Percentiles rank a stretch among this genome's conserved stretches.
Conservation (phyloP, 2,888 invertebrate species). For the Rhodophaea formosa region DNA sequence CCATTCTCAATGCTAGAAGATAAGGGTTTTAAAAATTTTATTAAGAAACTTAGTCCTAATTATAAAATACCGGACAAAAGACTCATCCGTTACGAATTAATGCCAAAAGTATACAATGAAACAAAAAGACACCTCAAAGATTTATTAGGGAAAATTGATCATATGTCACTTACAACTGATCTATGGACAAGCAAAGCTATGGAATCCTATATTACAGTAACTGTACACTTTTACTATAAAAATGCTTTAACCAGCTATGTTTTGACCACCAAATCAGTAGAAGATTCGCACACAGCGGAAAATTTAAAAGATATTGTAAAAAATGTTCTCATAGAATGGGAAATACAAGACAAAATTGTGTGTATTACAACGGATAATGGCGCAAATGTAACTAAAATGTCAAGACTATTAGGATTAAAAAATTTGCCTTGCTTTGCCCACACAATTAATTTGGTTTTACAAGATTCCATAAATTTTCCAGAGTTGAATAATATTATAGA, state of each 20-base stretch:
- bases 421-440: constrained; percentile 22
- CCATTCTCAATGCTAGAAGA: constrained; percentile 26
- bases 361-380: constrained; percentile 20
- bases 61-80: constrained; percentile 25
- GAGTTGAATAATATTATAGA: no score
- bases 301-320: no score
- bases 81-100: constrained; percentile 24
- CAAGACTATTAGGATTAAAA: constrained; percentile 8
- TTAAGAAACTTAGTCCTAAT: constrained; percentile 21
- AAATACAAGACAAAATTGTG: constrained; percentile 21
- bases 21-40: constrained; percentile 24
- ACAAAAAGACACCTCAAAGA: constrained; percentile 9
- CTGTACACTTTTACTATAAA: constrained; percentile 19
- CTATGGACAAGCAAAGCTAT: constrained; percentile 25
- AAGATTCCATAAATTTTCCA: constrained; percentile 1
- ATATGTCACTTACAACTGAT: constrained; percentile 26
- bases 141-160: constrained; percentile 14
- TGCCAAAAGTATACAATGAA: constrained; percentile 22
- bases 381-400: constrained; percentile 21
- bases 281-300: no score
- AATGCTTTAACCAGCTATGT: no score
- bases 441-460: constrained; percentile 17
- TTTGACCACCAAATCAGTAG: no score
- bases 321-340: constrained; percentile 13
- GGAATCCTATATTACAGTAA: constrained; percentile 21